These are phyloP conservation scores for Encarsia formosa DNA, from an alignment of 2,888 invertebrate species.

Conservation along the genomic window DNA sequence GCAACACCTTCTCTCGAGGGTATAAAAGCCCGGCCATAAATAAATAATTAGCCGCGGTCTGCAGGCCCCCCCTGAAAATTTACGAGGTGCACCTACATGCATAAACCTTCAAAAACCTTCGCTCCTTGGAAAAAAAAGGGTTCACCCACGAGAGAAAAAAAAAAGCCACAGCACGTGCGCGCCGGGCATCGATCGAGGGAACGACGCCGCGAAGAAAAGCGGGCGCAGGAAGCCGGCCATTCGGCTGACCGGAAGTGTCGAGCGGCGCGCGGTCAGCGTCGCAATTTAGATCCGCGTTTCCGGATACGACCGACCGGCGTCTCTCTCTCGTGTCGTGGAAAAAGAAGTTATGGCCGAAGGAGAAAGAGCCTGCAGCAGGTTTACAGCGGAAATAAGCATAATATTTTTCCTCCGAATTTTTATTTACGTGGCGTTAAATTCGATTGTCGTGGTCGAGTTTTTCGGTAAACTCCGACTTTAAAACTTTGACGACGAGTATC, in stretches of 20 bases:
- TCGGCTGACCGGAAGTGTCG: constrained; percentile 16
- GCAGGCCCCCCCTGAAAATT: neutral
- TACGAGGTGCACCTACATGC: constrained; percentile 6
- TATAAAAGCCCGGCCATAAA: no score
- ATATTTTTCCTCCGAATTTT: no score
- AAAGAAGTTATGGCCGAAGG: no score
- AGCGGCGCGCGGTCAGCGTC: constrained; percentile 36
- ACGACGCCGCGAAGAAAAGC: constrained; percentile 24
- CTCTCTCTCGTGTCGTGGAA: no score
- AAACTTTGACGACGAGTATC: no score
- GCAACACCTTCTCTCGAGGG: no score
- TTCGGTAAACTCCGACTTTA: no score
- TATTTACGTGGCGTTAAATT: no score
- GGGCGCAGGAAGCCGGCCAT: constrained; percentile 17
- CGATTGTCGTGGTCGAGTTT: no score
- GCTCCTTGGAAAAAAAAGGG: constrained; percentile 5
- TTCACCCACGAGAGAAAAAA: neutral
- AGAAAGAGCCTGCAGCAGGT: no score
- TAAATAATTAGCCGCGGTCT: constrained; percentile 16
- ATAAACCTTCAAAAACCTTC: constrained; percentile 1
- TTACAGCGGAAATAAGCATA: no score
- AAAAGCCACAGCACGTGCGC: constrained; percentile 18
- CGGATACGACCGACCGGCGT: constrained; percentile 12
- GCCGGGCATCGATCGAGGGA: constrained; percentile 10
- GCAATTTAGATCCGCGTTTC: constrained; percentile 44